phyloP scores from a whole-genome alignment of 2,113 vertebrate species.

The Otocyon megalotis region DNA sequence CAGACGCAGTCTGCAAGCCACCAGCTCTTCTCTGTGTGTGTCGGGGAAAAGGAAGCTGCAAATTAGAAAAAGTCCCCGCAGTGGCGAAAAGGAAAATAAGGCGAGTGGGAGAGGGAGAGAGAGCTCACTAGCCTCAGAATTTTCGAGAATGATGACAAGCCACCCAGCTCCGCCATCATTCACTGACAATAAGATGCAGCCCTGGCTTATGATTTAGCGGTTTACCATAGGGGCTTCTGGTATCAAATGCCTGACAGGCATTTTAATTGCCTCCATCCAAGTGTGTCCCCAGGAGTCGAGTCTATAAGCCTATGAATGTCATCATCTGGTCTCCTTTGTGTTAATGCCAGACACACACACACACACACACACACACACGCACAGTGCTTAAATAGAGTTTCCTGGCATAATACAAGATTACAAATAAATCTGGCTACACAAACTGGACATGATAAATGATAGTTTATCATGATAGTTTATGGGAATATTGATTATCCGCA shows the following conservation, averaged over 20 bases:
- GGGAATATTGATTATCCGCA: constrained; percentile 64
- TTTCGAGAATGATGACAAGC: constrained; percentile 90
- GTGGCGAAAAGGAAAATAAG: constrained; percentile 89
- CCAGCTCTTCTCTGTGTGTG: constrained; percentile 84
- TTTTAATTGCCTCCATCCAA: constrained; percentile 90
- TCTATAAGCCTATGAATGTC: constrained; percentile 84
- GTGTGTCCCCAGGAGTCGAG: constrained; percentile 79
- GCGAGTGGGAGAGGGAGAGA: constrained; percentile 86
- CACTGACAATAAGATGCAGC: constrained; percentile 88
- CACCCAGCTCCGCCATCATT: constrained; percentile 88
- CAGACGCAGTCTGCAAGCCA: constrained; percentile 88
- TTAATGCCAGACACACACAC: constrained; percentile 72
- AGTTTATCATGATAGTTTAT: constrained; percentile 51
- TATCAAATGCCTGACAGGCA: constrained; percentile 88
- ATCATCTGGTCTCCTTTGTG: constrained; percentile 85
- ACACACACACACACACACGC: constrained; percentile 58
- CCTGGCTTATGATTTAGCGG: constrained; percentile 81
- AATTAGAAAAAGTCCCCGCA: constrained; percentile 88
- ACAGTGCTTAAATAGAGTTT: constrained; percentile 54
- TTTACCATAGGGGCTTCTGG: constrained; percentile 83
- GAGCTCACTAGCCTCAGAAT: constrained; percentile 88
- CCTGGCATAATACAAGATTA: constrained; percentile 55
- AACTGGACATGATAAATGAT: not conserved
- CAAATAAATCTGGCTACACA: constrained; percentile 65
- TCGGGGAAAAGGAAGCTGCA: constrained; percentile 85